A percentile compares a stretch with the other conserved stretches of the same genome.
phyloP scores from a whole-genome alignment of 2,888 invertebrate genomes.

The Drosophila paranaensis region DNA sequence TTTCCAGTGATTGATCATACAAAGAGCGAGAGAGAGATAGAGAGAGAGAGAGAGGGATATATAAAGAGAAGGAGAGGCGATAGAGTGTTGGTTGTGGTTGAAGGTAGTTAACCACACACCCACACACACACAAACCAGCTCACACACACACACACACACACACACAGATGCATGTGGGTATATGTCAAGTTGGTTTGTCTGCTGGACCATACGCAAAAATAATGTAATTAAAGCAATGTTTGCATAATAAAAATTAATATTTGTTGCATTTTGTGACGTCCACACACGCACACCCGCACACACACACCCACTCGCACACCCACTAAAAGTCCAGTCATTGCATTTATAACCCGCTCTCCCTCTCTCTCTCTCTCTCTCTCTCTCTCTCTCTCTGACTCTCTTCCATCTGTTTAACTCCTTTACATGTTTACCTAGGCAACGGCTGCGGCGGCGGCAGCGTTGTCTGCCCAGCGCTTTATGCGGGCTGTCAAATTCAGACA shows the following conservation, averaged over 20 bases:
- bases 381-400: background rate
- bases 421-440: slow-evolving; percentile 49
- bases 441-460: slow-evolving; percentile 21
- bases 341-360: slow-evolving; percentile 24
- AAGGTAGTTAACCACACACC: slow-evolving; percentile 62
- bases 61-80: slow-evolving; percentile 4
- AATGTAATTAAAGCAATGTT: slow-evolving; percentile 79
- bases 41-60: slow-evolving; percentile 5
- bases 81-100: background rate
- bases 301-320: background rate
- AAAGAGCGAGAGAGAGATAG: slow-evolving; percentile 25
- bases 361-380: background rate
- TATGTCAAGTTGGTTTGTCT: slow-evolving; percentile 76
- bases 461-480: slow-evolving; percentile 72
- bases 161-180: slow-evolving; percentile 72
- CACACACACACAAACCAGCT: slow-evolving; percentile 74
- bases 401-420: slow-evolving; percentile 4
- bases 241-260: slow-evolving; percentile 80
- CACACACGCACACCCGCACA: background rate
- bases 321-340: slow-evolving; percentile 18
- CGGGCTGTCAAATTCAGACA: slow-evolving; percentile 81
- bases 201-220: slow-evolving; percentile 68
- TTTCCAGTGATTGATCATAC: slow-evolving; percentile 85
- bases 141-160: slow-evolving; percentile 70
- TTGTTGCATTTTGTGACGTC: slow-evolving; percentile 72